A percentile compares a stretch with the other conserved stretches of the same genome.
Evolutionary conservation across 2,888 invertebrate species (phyloP).

Genomic region (Apotomis turbidana): DNA sequence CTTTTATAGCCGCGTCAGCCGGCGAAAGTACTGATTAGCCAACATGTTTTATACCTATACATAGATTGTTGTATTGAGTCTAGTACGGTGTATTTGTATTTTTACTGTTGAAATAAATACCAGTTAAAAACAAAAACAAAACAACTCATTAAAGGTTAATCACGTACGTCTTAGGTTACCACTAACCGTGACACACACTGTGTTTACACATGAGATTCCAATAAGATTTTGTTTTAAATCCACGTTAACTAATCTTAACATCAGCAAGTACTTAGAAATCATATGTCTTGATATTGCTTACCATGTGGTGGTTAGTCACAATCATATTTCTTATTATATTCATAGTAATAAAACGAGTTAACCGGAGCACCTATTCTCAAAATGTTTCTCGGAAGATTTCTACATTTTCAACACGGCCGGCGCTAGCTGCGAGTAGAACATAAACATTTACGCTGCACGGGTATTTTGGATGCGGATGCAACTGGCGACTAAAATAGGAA

Average conservation of each 20-base stretch:
- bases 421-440: conserved; percentile 69
- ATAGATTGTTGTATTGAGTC: no score
- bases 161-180: no score
- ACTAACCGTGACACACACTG: neutral
- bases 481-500: conserved; percentile 63
- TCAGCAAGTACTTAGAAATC: neutral
- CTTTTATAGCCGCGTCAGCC: no score
- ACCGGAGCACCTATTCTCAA: conserved; percentile 44
- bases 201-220: neutral
- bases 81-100: no score
- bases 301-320: conserved; percentile 2
- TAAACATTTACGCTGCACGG: conserved; percentile 73
- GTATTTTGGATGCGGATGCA: conserved; percentile 72
- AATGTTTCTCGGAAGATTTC: conserved; percentile 69
- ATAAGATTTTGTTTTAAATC: neutral
- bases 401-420: conserved; percentile 44
- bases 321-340: conserved; percentile 21
- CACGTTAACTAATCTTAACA: neutral
- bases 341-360: conserved; percentile 34
- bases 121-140: no score
- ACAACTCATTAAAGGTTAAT: no score
- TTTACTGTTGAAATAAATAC: no score
- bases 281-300: conserved; percentile 3
- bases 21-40: no score
- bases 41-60: no score